Base-by-base conservation (phyloP, 2,113 vertebrate species). In the Lophotis ruficrista region DNA sequence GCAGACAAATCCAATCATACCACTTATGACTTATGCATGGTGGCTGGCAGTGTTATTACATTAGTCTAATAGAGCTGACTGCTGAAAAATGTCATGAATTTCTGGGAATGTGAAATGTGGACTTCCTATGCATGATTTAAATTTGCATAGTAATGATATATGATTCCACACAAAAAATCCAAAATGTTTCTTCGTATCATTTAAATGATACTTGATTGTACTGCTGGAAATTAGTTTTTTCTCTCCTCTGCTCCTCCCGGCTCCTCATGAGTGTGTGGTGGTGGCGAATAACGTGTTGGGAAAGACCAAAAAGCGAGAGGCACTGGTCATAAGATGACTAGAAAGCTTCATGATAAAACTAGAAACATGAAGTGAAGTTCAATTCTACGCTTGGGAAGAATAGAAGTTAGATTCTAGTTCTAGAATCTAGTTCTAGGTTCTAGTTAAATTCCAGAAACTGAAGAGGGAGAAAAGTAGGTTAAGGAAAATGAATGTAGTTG, bases 1-100 rank as follows among this genome's bases (percentile, higher is more conserved):
- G 71, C 73, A 90, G 93, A 92, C 81, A 96, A 87, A 91, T 94
- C 83, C 94, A 95, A 83, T 95, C 94, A 95, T 84, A 89, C 50
- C 23, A 38, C 81, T 87, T 93, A 96, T 93, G 54, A 88, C 65
- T 96, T 97, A 94, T 87, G 80, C 89, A 87, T 91, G 69, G 72
- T 83, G 75, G 50, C 76, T 97, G 89, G 54, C 76, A 82, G 30
- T 86, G 72, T 88, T 93, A 88, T 83, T 95, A 54, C 71, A 90
- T 94, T 96, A 94, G 61, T 89, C 56, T 93, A 91, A 84, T 88
- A 76, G 88, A 87, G 30, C 77, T 73, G 89, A 84, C 83, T 89
- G 60, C 53, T 94, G 94, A 93, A 94, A 93, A 96, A 93, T 93
- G 27, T 50, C 18, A 47, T 50, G 43, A 88, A 75, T 83, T 90